Percentiles rank a stretch among this genome's conserved stretches.
phyloP scores from a whole-genome alignment of 2,888 invertebrate genomes.

The Imbricaverruca yamaguchii region DNA sequence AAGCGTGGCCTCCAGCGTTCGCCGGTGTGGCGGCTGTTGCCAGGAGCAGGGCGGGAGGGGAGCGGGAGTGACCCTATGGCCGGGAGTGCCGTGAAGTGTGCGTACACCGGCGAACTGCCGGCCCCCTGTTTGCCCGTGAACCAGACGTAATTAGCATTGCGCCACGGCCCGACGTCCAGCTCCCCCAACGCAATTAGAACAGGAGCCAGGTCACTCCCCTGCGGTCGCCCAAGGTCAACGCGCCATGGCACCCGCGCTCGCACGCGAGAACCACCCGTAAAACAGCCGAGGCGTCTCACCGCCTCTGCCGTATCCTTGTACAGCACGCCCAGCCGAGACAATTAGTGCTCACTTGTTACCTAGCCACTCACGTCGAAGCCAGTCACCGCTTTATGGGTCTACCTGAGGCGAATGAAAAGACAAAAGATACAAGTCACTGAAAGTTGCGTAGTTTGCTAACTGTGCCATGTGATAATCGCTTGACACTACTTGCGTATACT shows the following conservation, averaged over 20 bases:
- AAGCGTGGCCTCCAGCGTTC: no score
- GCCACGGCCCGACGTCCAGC: neutral
- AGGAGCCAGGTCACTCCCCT: constrained; percentile 11
- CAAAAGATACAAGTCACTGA: no score
- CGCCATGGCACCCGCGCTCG: neutral
- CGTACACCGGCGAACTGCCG: no score
- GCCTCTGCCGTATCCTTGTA: neutral
- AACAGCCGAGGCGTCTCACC: neutral
- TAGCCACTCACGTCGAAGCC: neutral
- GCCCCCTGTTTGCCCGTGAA: neutral
- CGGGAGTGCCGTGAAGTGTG: no score
- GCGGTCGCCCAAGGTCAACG: neutral
- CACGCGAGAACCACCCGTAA: neutral
- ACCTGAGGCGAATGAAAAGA: no score
- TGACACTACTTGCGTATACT: no score
- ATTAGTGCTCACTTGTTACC: neutral
- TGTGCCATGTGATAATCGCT: no score
- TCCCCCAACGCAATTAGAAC: constrained; percentile 2
- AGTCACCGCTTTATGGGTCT: no score
- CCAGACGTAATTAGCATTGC: neutral
- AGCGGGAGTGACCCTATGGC: no score
- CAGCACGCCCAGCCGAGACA: neutral
- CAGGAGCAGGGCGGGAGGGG: no score
- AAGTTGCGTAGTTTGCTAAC: no score
- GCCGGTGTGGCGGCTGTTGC: no score